A percentile compares a stretch with the other conserved stretches of the same genome.
Conservation (phyloP, 2,888 invertebrate species). For the Antheraea assamensis region DNA sequence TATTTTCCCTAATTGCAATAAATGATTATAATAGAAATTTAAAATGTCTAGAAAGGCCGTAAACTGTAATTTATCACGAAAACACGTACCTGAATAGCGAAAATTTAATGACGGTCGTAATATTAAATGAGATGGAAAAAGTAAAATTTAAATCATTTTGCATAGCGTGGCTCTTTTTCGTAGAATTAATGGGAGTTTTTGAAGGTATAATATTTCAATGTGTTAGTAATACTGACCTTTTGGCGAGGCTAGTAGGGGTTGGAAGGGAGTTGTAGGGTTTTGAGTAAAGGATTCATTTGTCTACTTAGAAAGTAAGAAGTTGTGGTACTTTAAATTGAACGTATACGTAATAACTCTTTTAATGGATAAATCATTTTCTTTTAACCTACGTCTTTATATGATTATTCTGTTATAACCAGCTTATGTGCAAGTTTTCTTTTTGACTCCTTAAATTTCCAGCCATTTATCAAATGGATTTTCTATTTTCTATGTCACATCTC, state of each 20-base stretch:
- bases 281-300: not conserved
- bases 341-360: not conserved
- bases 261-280: too few relatives aligned
- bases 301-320: not conserved
- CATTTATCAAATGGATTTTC: too few relatives aligned
- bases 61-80: not conserved
- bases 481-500: too few relatives aligned
- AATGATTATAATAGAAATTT: not conserved
- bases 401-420: not conserved
- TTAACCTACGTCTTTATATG: not conserved
- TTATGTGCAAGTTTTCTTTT: not conserved
- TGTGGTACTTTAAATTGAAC: not conserved
- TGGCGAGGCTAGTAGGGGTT: too few relatives aligned
- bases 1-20: not conserved
- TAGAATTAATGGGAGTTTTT: not conserved
- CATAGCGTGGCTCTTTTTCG: not conserved
- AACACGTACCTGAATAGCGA: not conserved
- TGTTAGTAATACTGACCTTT: not conserved
- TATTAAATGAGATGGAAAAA: conserved; percentile 10
- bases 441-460: too few relatives aligned
- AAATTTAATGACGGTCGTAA: not conserved
- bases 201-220: not conserved
- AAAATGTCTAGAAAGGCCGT: not conserved
- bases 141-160: conserved; percentile 10
- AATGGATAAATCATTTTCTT: not conserved